Percentiles rank a stretch among this genome's conserved stretches.
Conservation (phyloP, 2,113 vertebrate species). For the Halcyon malimbica region DNA sequence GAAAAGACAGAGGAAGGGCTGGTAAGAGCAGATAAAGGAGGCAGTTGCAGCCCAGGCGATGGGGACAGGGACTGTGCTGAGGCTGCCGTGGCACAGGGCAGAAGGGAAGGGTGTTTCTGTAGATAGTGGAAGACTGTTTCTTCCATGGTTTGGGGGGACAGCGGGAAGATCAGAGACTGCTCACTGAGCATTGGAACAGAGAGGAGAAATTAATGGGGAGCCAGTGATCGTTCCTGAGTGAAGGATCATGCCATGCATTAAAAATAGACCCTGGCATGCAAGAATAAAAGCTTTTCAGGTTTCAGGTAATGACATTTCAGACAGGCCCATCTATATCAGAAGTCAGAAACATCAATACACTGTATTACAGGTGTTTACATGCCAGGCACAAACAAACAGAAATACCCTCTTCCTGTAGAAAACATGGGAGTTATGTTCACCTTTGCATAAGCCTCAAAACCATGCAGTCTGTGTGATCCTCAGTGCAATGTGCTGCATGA, state of each 20-base stretch:
- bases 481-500: fast-evolving
- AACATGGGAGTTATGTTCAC: fast-evolving
- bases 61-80: not conserved
- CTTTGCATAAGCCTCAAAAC: not conserved
- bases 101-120: not conserved
- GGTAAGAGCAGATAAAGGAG: constrained; percentile 61
- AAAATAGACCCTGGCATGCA: not conserved
- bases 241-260: not conserved
- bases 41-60: not conserved
- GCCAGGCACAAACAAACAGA: not conserved
- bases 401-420: not conserved
- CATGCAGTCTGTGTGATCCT: not conserved
- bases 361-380: not conserved
- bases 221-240: not conserved
- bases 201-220: not conserved
- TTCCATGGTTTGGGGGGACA: fast-evolving
- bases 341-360: not conserved
- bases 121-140: not conserved
- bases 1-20: constrained; percentile 68
- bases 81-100: not conserved
- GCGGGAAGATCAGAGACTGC: not conserved
- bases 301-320: not conserved
- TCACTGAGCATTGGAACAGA: not conserved
- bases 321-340: not conserved
- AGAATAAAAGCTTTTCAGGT: constrained; percentile 20